Evolutionary conservation across 2,888 invertebrate species (phyloP).

Genomic region (Scaptomyza parva): DNA sequence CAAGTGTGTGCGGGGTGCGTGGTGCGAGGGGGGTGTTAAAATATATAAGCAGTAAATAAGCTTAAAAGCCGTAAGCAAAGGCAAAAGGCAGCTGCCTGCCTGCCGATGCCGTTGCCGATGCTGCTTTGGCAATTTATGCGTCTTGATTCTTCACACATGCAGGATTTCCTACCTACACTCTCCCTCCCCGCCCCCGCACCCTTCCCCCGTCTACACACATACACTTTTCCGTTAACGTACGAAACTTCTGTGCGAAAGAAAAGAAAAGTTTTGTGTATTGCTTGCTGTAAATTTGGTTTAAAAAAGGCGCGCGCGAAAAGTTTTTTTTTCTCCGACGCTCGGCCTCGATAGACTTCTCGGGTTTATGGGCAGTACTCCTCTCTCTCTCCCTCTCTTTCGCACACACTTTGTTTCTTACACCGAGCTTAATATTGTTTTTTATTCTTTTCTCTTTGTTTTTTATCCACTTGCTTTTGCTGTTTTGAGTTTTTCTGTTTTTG

Average conservation of each 20-base stretch:
- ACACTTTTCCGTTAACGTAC: not conserved
- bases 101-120: constrained; percentile 16
- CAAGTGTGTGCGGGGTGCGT: not conserved
- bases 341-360: constrained; percentile 64
- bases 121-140: constrained; percentile 70
- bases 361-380: constrained; percentile 41
- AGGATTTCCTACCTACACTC: constrained; percentile 33
- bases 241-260: too few relatives aligned
- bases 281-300: constrained; percentile 74
- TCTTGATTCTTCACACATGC: constrained; percentile 76
- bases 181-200: too few relatives aligned
- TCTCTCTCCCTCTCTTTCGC: not conserved
- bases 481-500: too few relatives aligned
- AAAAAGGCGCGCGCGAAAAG: constrained; percentile 62
- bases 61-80: constrained; percentile 74
- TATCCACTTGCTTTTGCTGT: constrained; percentile 45
- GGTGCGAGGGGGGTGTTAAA: too few relatives aligned
- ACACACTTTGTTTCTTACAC: constrained; percentile 64
- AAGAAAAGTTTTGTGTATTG: constrained; percentile 54
- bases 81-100: constrained; percentile 1
- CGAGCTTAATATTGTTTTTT: constrained; percentile 22
- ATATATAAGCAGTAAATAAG: constrained; percentile 79
- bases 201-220: too few relatives aligned
- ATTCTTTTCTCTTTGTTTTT: constrained; percentile 30
- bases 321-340: constrained; percentile 54